A percentile compares a stretch with the other conserved stretches of the same genome.
These are phyloP conservation scores for Pelmatolapia mariae DNA, from an alignment of 2,113 vertebrate genomes.

Conservation along the genomic window DNA sequence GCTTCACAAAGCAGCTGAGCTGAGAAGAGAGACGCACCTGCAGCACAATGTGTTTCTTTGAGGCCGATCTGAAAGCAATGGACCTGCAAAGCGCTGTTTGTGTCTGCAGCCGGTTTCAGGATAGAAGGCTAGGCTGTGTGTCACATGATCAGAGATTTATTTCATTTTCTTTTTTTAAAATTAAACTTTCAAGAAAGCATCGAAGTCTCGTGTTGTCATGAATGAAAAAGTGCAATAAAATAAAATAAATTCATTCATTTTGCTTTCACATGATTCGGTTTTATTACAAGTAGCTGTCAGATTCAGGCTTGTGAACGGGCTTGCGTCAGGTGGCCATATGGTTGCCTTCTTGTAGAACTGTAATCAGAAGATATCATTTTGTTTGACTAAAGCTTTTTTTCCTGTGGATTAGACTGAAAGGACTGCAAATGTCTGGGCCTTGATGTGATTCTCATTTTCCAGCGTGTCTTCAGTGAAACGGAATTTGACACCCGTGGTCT, in stretches of 20 bases:
- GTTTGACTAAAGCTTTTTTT: background rate
- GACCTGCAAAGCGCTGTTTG: background rate
- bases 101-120: background rate
- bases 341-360: background rate
- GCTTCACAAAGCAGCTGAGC: background rate
- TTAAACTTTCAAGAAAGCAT: background rate
- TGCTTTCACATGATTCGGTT: background rate
- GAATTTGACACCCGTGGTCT: background rate
- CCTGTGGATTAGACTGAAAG: background rate
- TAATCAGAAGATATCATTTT: background rate
- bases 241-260: background rate
- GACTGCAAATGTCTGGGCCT: background rate
- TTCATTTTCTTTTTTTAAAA: background rate
- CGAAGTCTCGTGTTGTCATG: background rate
- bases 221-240: background rate
- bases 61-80: background rate
- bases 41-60: background rate
- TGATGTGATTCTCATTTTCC: background rate
- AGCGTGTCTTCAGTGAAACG: background rate
- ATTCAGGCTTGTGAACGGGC: background rate
- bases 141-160: background rate
- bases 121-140: background rate
- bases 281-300: background rate
- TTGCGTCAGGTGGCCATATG: background rate
- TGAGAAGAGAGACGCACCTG: background rate